Percentiles rank a stretch among this genome's conserved stretches.
These are phyloP conservation scores for Leptopilina myrica DNA, from an alignment of 2,888 invertebrate species.

Conservation along the genomic window DNA sequence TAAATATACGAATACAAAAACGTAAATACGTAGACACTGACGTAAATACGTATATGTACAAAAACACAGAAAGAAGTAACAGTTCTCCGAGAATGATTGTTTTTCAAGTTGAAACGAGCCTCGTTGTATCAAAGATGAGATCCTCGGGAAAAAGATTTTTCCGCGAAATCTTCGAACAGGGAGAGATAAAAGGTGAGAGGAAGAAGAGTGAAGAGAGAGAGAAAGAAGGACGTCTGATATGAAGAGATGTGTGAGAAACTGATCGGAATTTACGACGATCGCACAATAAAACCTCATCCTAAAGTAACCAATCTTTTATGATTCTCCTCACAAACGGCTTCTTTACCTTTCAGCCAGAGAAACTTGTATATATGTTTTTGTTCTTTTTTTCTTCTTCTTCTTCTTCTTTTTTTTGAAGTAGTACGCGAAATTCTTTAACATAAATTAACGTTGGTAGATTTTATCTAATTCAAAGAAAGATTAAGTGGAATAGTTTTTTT, in stretches of 20 bases:
- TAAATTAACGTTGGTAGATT: neutral
- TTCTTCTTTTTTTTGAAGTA: neutral
- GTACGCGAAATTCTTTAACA: neutral
- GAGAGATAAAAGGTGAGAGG: slow-evolving; percentile 22
- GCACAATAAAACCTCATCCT: slow-evolving; percentile 58
- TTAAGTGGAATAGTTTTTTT: no score
- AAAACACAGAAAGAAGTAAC: neutral
- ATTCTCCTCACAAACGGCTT: slow-evolving; percentile 38
- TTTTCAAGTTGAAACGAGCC: slow-evolving; percentile 35
- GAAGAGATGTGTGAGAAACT: slow-evolving; percentile 45
- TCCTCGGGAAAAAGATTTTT: slow-evolving; percentile 28
- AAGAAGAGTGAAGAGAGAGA: slow-evolving; percentile 43
- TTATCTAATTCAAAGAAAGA: no score
- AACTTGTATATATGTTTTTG: neutral
- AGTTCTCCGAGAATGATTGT: slow-evolving; percentile 34
- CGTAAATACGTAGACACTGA: no score
- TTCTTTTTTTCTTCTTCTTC: no score
- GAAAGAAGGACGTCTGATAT: slow-evolving; percentile 44
- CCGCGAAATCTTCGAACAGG: slow-evolving; percentile 39
- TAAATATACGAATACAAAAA: no score
- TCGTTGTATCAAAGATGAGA: slow-evolving; percentile 39
- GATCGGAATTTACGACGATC: slow-evolving; percentile 64
- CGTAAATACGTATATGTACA: neutral
- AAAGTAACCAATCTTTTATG: slow-evolving; percentile 57
- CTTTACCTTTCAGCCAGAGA: neutral